Evolutionary conservation across 2,888 invertebrate genomes (phyloP), one percentile per base, ranked within the genome.

Genomic region (Acronicta aceris): DNA sequence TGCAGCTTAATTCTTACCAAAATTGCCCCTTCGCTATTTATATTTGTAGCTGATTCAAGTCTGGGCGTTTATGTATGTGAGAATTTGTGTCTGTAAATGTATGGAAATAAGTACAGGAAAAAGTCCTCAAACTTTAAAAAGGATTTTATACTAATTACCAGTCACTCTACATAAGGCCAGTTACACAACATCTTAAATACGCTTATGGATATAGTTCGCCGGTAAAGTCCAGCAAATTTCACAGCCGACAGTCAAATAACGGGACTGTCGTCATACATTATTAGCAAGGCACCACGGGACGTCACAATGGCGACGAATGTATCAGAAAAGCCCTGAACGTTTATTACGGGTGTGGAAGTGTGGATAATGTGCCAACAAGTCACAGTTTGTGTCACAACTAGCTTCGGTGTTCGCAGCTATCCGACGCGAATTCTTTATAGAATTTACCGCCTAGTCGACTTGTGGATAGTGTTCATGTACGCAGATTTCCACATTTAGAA

Each of bases 221-320:
- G 27, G 50, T 61, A 38, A 69, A 50, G 62, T 72, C 45, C 67
- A 56, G 70, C 61, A 74, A 74, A 67, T 68, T 63, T 82, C 70
- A 77, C 75, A 79, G 66, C 71, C 54, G 65, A 65, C 66, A 71
- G 60, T 59, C 64, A 65, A 61, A 72, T 79, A 79, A 78, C 78
- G 77, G 78, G 59, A 56, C 57, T 55, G 58, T 50, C 69, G 78
- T 76, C 79, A 76, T 68, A 63, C 69, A 78, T 69, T 38, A 81
- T 82, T 76, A 80, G 76, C 81, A 75, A 81, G 53, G 12, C 47
- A 53, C 45, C 53, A 54, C 36, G 38, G 50, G 45, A 52, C 61
- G 57, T 71, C 43, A 76, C 73, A 73, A 73, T 60, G 63, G 69
- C 51, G 25, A 55, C 58, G 58, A 65, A 66, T 53, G 51, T 72